These are phyloP conservation scores for Tenthredo mesomela DNA, from an alignment of 2,888 invertebrate species.

Conservation along the genomic window DNA sequence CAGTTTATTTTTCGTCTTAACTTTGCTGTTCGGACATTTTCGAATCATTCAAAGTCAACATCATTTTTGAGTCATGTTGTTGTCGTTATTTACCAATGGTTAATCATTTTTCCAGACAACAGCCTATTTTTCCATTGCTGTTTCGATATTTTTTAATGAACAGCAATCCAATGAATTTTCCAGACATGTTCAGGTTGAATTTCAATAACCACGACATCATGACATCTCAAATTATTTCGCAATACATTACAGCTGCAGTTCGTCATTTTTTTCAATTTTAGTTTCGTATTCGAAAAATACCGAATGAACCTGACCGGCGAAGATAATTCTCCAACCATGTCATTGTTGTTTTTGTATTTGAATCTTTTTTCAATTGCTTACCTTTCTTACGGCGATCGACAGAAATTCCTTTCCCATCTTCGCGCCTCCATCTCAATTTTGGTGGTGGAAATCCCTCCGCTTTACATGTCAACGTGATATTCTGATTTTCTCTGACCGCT, in stretches of 20 bases:
- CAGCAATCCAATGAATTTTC: not conserved
- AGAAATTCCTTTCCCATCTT: conserved; percentile 92
- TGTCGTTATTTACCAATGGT: not conserved
- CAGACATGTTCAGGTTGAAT: not conserved
- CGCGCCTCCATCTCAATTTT: conserved; percentile 95
- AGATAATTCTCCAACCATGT: not conserved
- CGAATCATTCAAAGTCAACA: not conserved
- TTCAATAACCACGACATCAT: not conserved
- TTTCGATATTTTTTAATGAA: not conserved
- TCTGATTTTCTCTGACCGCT: conserved; percentile 95
- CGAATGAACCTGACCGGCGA: not conserved
- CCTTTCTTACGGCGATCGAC: conserved; percentile 93
- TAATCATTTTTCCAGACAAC: not conserved
- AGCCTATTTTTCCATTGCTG: not conserved
- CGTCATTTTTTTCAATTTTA: not conserved
- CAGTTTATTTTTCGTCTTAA: not conserved
- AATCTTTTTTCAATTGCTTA: conserved; percentile 75
- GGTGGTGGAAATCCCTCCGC: conserved; percentile 95
- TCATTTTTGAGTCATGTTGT: not conserved
- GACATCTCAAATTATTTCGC: not conserved
- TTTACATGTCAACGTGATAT: conserved; percentile 94
- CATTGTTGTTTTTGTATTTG: not conserved
- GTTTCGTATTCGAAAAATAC: not conserved
- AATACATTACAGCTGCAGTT: not conserved
- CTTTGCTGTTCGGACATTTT: not conserved